These are phyloP conservation scores for Dynastes hyllus DNA, from an alignment of 2,888 invertebrate species.

Conservation along the genomic window DNA sequence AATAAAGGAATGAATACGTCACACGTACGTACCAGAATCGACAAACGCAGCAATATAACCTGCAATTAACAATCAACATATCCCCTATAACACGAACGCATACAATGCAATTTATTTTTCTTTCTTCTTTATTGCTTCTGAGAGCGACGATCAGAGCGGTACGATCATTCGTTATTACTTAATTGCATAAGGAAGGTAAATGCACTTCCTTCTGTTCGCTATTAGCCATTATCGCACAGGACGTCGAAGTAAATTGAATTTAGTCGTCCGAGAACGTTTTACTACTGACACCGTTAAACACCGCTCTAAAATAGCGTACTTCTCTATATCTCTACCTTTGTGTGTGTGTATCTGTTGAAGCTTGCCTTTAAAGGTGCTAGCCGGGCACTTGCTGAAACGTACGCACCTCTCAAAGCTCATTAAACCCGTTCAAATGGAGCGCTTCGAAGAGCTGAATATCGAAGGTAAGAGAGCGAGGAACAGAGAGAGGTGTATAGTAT, in stretches of 20 bases:
- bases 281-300: background rate
- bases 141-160: background rate
- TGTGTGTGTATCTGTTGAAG: background rate
- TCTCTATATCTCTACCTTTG: too few species aligned
- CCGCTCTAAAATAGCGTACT: background rate
- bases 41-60: too few species aligned
- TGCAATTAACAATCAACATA: background rate
- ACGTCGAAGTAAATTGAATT: conserved; percentile 6
- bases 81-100: too few species aligned
- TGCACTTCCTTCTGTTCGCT: conserved; percentile 11
- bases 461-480: background rate
- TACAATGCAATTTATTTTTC: too few species aligned
- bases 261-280: background rate
- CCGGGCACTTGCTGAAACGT: background rate
- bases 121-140: too few species aligned
- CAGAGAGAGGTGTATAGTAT: background rate
- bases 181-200: conserved; percentile 19
- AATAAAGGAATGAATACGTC: background rate
- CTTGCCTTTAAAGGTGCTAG: conserved; percentile 1
- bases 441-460: conserved; percentile 2
- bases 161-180: background rate
- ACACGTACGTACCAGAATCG: too few species aligned
- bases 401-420: background rate
- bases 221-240: background rate
- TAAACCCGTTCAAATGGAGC: conserved; percentile 4